A percentile compares a stretch with the other conserved stretches of the same genome.
Conservation (phyloP, 2,888 invertebrate species). For the Apodemia hepburni region DNA sequence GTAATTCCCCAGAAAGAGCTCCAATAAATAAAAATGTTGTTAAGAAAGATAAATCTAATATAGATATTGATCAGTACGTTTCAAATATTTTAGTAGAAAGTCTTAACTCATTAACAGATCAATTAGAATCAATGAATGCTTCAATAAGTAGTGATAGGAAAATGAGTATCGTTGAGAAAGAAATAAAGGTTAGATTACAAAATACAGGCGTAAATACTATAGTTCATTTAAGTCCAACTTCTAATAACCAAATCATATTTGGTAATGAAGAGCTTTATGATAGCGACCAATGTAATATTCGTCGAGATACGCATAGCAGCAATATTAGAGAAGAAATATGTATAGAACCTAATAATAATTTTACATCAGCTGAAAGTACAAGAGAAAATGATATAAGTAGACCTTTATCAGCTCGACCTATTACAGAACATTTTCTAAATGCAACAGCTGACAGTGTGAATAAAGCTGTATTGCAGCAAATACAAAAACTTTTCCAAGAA, state of each 20-base stretch:
- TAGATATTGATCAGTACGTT: conserved; percentile 73
- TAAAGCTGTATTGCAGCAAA: conserved; percentile 65
- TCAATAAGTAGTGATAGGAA: conserved; percentile 57
- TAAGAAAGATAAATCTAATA: conserved; percentile 35
- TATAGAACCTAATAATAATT: conserved; percentile 48
- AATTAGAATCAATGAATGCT: conserved; percentile 64
- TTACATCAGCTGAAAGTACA: conserved; percentile 37
- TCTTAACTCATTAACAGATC: conserved; percentile 68
- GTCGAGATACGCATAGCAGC: conserved; percentile 33
- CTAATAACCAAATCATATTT: conserved; percentile 71
- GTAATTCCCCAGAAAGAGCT: conserved; percentile 29
- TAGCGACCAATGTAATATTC: conserved; percentile 43
- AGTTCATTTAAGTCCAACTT: conserved; percentile 71
- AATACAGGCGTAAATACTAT: conserved; percentile 71
- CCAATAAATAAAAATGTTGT: conserved; percentile 31
- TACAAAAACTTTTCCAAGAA: conserved; percentile 67
- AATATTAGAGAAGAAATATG: conserved; percentile 46
- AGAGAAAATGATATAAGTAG: conserved; percentile 27
- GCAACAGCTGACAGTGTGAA: conserved; percentile 52
- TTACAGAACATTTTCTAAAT: conserved; percentile 34
- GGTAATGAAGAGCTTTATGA: conserved; percentile 67
- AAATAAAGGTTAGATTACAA: conserved; percentile 72
- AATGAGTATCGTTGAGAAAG: conserved; percentile 69
- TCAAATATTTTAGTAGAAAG: conserved; percentile 75
- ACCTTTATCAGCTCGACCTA: conserved; percentile 21